Percentiles rank a stretch among this genome's conserved stretches.
phyloP scores from a whole-genome alignment of 2,113 vertebrate species.

The Oplegnathus fasciatus region DNA sequence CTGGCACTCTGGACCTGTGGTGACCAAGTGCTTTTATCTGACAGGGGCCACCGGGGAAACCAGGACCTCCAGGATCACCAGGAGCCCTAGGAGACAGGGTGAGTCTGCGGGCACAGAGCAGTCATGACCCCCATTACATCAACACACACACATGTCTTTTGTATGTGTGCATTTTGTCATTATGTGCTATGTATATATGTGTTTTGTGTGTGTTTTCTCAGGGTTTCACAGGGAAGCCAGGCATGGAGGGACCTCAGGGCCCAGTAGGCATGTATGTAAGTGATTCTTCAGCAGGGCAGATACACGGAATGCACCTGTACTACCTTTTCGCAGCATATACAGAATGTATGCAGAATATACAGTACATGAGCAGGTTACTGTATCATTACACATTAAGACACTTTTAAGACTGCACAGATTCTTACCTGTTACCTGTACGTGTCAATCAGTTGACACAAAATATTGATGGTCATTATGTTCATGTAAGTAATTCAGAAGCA shows the following conservation, averaged over 20 bases:
- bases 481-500: neutral
- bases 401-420: neutral
- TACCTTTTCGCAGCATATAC: neutral
- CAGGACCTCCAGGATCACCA: constrained; percentile 79
- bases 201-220: constrained; percentile 68
- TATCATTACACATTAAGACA: neutral
- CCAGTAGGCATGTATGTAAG: constrained; percentile 92
- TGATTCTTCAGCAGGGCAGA: constrained; percentile 71
- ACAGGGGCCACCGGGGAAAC: constrained; percentile 86
- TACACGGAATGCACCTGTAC: constrained; percentile 27
- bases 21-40: constrained; percentile 19
- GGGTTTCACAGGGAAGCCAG: constrained; percentile 90
- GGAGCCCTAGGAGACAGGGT: constrained; percentile 86
- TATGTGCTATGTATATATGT: constrained; percentile 3
- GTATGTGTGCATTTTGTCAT: neutral
- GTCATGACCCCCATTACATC: neutral
- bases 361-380: neutral
- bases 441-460: neutral
- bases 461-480: neutral
- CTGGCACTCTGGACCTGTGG: neutral
- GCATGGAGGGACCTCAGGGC: constrained; percentile 88
- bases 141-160: neutral
- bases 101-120: constrained; percentile 39
- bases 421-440: neutral
- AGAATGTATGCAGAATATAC: neutral